A percentile compares a stretch with the other conserved stretches of the same genome.
These are phyloP conservation scores for Gryllus longicercus DNA, from an alignment of 2,888 invertebrate species.

Conservation along the genomic window DNA sequence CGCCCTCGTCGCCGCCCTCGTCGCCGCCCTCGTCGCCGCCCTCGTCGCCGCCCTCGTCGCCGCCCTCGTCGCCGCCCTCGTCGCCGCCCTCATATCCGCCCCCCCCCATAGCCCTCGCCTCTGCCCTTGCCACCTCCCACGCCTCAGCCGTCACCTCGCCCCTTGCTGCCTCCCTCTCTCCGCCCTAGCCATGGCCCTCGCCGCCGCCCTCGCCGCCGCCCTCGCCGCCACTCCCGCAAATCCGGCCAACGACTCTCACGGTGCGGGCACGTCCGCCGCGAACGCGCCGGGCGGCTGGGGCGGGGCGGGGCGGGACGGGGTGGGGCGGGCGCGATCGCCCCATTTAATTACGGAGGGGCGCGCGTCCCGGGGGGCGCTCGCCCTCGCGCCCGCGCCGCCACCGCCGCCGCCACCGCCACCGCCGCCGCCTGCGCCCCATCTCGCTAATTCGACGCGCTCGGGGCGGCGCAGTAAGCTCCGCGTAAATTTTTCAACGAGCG, in stretches of 20 bases:
- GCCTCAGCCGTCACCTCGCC: too few relatives aligned
- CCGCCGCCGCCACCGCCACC: neutral
- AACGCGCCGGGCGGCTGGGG: neutral
- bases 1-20: neutral
- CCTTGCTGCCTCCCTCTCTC: neutral
- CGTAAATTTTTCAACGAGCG: neutral
- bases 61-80: neutral
- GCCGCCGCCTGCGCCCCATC: neutral
- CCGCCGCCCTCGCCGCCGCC: neutral
- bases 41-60: neutral
- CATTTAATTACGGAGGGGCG: slow-evolving; percentile 17
- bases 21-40: neutral
- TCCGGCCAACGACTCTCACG: neutral
- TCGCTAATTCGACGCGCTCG: neutral
- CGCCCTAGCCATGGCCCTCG: neutral
- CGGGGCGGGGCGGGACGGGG: neutral
- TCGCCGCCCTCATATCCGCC: neutral
- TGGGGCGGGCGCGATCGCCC: neutral
- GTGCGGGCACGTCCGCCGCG: neutral
- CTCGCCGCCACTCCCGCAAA: neutral
- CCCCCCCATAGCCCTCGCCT: too few relatives aligned
- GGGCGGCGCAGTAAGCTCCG: slow-evolving; percentile 6
- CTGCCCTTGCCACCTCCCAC: neutral
- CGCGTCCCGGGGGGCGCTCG: neutral
- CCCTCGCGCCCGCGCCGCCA: neutral